Base-by-base conservation (phyloP, 2,797 vertebrate species). In the Sebastes taczanowskii region DNA sequence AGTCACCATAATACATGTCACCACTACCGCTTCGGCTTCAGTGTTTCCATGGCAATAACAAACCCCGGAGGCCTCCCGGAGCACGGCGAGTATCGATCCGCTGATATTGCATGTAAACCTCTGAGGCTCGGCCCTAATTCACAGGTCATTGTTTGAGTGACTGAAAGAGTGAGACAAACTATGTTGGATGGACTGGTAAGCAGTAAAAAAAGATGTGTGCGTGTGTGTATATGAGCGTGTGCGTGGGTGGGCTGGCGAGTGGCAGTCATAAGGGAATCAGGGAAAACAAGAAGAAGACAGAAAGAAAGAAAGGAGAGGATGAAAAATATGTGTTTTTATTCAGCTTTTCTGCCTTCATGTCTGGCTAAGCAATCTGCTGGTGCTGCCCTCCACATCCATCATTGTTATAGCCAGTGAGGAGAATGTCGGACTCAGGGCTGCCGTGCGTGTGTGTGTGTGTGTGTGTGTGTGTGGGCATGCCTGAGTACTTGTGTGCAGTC, bases 281-380 rank as follows among this genome's bases (percentile, higher is more conserved):
- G 22, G 59, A 59, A 81, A 87, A 88, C 71, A 80, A 80, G 58
- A 71, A 68, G 71, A 81, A 65, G 78, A 82, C 75, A 59, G 49
- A 78, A 52, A 75, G 73, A 65, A 80, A 46, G 59, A 74, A 76
- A 83, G 65, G 70, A 81, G 32, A 65, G 55, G 68, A 76, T 85
- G 64, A 92, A 88, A 89, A 64, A 86, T 90, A 67, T 4, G 65
- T 77, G 29, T 82, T 90, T 95, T 88, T 78, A 77, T 93, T 95
- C 90, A 86, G 79, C 89, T 92, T 81, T 78, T 79, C 91, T 96
- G 91, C 91, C 82, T 94, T 95, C 87, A 91, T 93, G 90, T 93
- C 91, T 94, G 90, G 90, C 86, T 94, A 94, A 95, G 91, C 93
- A 94, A 94, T 96, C 92, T 93, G 89, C 91, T 86, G 88, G 71